phyloP scores from a whole-genome alignment of 2,797 vertebrate species.

The Manis pentadactyla region DNA sequence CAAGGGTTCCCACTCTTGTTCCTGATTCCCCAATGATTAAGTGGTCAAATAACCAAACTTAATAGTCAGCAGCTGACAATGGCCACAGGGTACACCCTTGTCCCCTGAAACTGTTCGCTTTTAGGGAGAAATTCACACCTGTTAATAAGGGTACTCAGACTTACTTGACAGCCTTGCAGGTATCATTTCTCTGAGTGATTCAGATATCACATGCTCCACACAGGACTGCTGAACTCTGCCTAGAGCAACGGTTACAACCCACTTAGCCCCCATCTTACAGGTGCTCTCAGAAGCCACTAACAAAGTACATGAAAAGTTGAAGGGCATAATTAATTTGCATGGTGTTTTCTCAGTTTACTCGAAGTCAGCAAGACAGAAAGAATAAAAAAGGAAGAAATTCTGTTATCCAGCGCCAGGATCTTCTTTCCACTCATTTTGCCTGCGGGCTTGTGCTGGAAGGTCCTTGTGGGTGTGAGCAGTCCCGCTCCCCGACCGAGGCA shows the following conservation, averaged over 20 bases:
- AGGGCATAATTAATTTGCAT: not conserved
- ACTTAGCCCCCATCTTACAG: not conserved
- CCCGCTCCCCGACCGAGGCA: not conserved
- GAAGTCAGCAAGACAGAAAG: not conserved
- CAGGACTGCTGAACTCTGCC: not conserved
- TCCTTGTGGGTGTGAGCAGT: not conserved
- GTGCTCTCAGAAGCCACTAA: not conserved
- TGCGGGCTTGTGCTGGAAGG: not conserved
- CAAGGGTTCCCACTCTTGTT: not conserved
- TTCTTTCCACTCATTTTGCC: not conserved
- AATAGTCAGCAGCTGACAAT: not conserved
- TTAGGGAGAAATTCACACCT: not conserved
- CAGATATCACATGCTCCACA: not conserved
- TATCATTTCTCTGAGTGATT: not conserved
- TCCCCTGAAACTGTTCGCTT: not conserved
- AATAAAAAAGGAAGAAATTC: not conserved
- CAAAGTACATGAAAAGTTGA: not conserved
- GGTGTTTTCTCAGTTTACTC: not conserved
- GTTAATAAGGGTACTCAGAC: not conserved
- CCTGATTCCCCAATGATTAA: not conserved
- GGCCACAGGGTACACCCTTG: not conserved
- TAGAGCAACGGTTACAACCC: not conserved
- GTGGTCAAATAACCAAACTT: not conserved
- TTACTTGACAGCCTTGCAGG: not conserved
- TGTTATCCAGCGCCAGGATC: not conserved